Base-by-base conservation (phyloP, 2,113 vertebrate genomes). In the Prionailurus bengalensis region DNA sequence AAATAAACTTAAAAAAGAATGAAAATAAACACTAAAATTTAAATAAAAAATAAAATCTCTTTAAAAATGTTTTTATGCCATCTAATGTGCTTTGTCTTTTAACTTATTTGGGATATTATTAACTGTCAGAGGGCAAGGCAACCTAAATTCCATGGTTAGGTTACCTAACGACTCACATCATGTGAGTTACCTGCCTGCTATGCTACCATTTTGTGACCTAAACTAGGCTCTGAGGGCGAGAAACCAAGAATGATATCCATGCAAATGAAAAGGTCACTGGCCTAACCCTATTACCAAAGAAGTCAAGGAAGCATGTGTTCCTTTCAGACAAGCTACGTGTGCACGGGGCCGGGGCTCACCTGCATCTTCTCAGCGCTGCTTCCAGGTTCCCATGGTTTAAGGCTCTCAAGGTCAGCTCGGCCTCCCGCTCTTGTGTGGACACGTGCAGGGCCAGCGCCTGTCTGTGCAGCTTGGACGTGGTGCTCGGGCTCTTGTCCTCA, bases 281-380 rank as follows among this genome's bases (percentile, higher is more conserved):
- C 12, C 25, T 36, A 5, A 14, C 7, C 25, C 33, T 13, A 25
- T 16, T 5, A 48, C 12, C 11, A 0, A 27, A 45, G 31, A 55
- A 33, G 33, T 6, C 19, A 70, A 89, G 1, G 48, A 81, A 89
- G 63, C 16, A 0, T 1, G 15, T 1, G 36, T 1, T 61, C 63
- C 48, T 92, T 78, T 73, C 83, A 17, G 61, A 80, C 0, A 33
- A 58, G 23, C 53, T 7, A 2, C 2, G 13, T 9, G 19, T 2
- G 7, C 1, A 0, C 13, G 31, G 51, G 10, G 1, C 17, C 0
- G 0, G 7, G 65, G 33, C 2, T 98, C 94, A 99, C 99, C 99
- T 99, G 99, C 99, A 99, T 74, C 99, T 99, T 88, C 98, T 98
- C 53, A 99, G 90, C 1, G 99, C 99, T 7, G 99, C 99, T 94